Conservation (phyloP, 2,888 invertebrate genomes). For the Parasteatoda lunata region DNA sequence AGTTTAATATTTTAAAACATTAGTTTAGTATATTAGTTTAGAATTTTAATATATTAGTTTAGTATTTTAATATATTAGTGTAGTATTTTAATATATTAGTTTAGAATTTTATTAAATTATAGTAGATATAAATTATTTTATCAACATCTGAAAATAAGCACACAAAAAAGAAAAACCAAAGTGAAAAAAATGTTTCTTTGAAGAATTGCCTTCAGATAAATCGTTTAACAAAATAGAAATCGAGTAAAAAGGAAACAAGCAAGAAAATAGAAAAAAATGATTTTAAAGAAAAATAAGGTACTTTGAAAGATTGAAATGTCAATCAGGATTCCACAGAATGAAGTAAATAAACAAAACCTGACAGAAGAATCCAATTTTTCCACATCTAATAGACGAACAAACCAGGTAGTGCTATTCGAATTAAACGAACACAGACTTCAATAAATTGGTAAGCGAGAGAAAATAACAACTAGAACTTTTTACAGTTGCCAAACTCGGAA, state of each 20-base stretch:
- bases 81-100: too few species aligned
- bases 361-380: conserved; percentile 46
- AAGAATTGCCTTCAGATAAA: conserved; percentile 32
- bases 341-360: conserved; percentile 23
- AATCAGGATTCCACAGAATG: conserved; percentile 44
- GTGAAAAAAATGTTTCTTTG: conserved; percentile 6
- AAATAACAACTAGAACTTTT: conserved; percentile 33
- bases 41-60: too few species aligned
- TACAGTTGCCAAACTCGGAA: background rate
- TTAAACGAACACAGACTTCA: conserved; percentile 49
- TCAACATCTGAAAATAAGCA: background rate
- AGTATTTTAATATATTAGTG: too few species aligned
- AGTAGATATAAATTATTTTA: too few species aligned
- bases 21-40: too few species aligned
- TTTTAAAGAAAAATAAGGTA: conserved; percentile 28
- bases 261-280: conserved; percentile 29
- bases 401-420: conserved; percentile 48
- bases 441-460: conserved; percentile 57
- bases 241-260: background rate
- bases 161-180: conserved; percentile 6
- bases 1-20: too few species aligned
- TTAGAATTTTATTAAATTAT: too few species aligned
- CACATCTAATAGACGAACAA: background rate
- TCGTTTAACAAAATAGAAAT: conserved; percentile 21
- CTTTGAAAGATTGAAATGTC: conserved; percentile 64